Evolutionary conservation across 2,113 vertebrate genomes (phyloP).

Genomic region (Peucedramus taeniatus): DNA sequence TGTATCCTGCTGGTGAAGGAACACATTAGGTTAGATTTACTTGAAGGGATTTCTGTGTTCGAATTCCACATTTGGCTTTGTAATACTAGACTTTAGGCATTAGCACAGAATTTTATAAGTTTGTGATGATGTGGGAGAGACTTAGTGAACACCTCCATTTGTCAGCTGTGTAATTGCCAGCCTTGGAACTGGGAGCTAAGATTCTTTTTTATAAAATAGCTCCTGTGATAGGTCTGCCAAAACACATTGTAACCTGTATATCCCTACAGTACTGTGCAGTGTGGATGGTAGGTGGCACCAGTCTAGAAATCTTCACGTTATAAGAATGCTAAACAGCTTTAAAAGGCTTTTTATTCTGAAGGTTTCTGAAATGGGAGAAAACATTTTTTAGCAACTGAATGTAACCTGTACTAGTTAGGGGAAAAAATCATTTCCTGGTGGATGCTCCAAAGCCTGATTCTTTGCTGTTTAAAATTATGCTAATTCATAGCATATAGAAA

Average conservation of each 20-base stretch:
- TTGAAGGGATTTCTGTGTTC: neutral
- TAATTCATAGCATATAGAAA: neutral
- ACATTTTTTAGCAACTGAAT: neutral
- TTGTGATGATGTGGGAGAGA: neutral
- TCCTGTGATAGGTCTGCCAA: neutral
- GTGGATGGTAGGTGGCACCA: neutral
- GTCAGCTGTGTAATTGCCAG: neutral
- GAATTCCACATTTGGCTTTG: neutral
- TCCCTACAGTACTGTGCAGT: rapidly evolving
- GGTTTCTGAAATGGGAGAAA: neutral
- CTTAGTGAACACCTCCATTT: neutral
- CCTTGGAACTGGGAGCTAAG: neutral
- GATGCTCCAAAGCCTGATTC: neutral
- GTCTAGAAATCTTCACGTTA: neutral
- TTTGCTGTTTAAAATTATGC: neutral
- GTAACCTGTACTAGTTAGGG: neutral
- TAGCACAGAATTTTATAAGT: neutral
- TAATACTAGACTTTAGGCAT: neutral
- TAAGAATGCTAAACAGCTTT: neutral
- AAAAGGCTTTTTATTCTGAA: neutral
- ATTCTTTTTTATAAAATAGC: neutral
- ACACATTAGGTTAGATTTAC: neutral
- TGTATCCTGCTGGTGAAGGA: neutral
- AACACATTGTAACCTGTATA: neutral
- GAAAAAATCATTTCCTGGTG: neutral